Evolutionary conservation across 2,797 vertebrate species (phyloP).

Genomic region (Cephalopachus bancanus): DNA sequence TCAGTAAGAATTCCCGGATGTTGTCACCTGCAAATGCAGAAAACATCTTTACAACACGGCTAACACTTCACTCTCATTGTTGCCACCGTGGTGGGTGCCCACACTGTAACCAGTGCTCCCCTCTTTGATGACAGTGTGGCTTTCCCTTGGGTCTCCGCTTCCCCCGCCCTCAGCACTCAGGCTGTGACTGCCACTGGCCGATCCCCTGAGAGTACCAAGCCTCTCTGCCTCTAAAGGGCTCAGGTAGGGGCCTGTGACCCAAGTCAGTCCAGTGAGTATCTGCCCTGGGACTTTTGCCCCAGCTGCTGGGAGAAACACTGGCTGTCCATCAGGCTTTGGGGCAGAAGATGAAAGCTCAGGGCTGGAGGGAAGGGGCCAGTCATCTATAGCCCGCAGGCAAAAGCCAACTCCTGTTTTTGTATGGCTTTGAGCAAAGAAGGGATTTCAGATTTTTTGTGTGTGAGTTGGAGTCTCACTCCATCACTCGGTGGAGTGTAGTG

Average conservation of each 20-base stretch:
- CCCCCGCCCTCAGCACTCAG: background rate
- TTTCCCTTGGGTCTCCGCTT: background rate
- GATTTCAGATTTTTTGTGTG: background rate
- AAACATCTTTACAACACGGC: background rate
- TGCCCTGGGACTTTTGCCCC: background rate
- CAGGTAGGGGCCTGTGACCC: background rate
- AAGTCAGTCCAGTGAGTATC: background rate
- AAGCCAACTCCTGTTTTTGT: background rate
- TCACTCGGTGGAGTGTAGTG: too few relatives aligned
- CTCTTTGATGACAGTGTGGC: background rate
- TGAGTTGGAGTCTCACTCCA: too few relatives aligned
- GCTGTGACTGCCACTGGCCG: background rate
- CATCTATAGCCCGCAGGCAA: background rate
- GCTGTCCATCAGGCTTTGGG: background rate
- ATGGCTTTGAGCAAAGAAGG: background rate
- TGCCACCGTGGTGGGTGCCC: fast-evolving
- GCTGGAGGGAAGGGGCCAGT: background rate
- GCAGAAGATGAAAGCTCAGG: background rate
- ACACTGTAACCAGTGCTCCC: fast-evolving
- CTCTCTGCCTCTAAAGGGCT: background rate
- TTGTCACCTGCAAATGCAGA: constrained; percentile 93
- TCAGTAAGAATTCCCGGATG: constrained; percentile 97
- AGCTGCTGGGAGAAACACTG: background rate
- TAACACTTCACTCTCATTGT: too few relatives aligned
- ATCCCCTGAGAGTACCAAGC: background rate